A percentile compares a stretch with the other conserved stretches of the same genome.
phyloP scores from a whole-genome alignment of 2,113 vertebrate species.

The Rutilus rutilus region DNA sequence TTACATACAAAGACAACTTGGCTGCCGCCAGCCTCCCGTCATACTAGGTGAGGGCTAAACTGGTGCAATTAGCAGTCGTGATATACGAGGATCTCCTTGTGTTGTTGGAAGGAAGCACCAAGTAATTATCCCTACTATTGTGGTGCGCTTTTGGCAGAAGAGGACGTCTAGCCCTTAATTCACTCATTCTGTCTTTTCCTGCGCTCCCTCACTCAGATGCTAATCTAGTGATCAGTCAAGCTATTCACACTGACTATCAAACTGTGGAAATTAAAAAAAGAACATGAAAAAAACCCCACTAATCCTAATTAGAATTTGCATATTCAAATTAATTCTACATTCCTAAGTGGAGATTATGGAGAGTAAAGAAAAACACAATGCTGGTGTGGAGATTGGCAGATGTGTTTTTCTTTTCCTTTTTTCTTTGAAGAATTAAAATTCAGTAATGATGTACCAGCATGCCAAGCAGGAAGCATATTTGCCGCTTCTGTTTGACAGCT shows the following conservation, averaged over 20 bases:
- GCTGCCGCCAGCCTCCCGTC: slow-evolving; percentile 33
- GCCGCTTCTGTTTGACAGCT: slow-evolving; percentile 1
- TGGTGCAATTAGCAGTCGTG: slow-evolving; percentile 33
- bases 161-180: slow-evolving; percentile 20
- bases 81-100: slow-evolving; percentile 31
- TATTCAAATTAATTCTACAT: slow-evolving; percentile 55
- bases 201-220: slow-evolving; percentile 16
- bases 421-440: slow-evolving; percentile 60
- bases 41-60: background rate
- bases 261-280: slow-evolving; percentile 35
- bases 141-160: slow-evolving; percentile 27
- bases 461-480: slow-evolving; percentile 42
- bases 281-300: slow-evolving; percentile 18
- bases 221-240: slow-evolving; percentile 60
- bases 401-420: slow-evolving; percentile 37
- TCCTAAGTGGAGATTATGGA: slow-evolving; percentile 51
- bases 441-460: slow-evolving; percentile 58
- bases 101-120: slow-evolving; percentile 31
- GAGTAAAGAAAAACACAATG: slow-evolving; percentile 35
- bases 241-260: slow-evolving; percentile 44
- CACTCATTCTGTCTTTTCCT: slow-evolving; percentile 28
- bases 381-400: slow-evolving; percentile 43
- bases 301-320: slow-evolving; percentile 71
- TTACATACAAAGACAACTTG: slow-evolving; percentile 15
- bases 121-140: slow-evolving; percentile 45